These are phyloP conservation scores for Drosophila aldrichi DNA, from an alignment of 2,888 invertebrate species.

Conservation along the genomic window DNA sequence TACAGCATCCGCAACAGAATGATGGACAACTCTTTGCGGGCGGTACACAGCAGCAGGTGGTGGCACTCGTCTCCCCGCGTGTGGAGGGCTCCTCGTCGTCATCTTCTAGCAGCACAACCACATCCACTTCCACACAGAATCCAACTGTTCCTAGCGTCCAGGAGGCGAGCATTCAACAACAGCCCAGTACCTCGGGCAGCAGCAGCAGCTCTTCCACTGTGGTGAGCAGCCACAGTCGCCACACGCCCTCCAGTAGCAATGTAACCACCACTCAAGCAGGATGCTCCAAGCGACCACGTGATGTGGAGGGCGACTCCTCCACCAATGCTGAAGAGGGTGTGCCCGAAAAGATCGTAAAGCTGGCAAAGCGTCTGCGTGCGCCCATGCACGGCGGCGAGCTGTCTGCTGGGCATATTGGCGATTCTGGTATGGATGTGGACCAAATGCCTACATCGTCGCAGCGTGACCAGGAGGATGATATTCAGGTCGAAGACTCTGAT, in stretches of 20 bases:
- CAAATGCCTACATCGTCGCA: constrained; percentile 95
- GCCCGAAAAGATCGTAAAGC: constrained; percentile 81
- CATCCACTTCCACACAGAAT: constrained; percentile 68
- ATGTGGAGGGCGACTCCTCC: constrained; percentile 87
- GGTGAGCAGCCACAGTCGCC: constrained; percentile 85
- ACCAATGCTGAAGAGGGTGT: constrained; percentile 85
- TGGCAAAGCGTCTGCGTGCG: constrained; percentile 83
- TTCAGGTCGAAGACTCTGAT: constrained; percentile 92
- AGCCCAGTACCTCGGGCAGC: constrained; percentile 84
- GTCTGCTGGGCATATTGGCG: constrained; percentile 86
- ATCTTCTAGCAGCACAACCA: constrained; percentile 50
- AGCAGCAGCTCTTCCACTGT: constrained; percentile 83
- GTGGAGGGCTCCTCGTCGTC: constrained; percentile 87
- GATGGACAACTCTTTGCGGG: constrained; percentile 83
- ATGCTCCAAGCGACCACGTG: constrained; percentile 87
- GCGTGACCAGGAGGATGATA: constrained; percentile 93
- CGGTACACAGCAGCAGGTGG: constrained; percentile 87
- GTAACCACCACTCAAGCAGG: constrained; percentile 89
- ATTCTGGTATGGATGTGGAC: constrained; percentile 89
- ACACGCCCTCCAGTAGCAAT: constrained; percentile 88
- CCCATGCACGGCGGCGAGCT: constrained; percentile 80
- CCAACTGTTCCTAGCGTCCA: constrained; percentile 78
- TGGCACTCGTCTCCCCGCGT: constrained; percentile 90
- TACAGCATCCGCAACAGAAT: constrained; percentile 83
- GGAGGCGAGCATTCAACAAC: constrained; percentile 83